Base-by-base conservation (phyloP, 2,113 vertebrate species). In the Hydropotes inermis region DNA sequence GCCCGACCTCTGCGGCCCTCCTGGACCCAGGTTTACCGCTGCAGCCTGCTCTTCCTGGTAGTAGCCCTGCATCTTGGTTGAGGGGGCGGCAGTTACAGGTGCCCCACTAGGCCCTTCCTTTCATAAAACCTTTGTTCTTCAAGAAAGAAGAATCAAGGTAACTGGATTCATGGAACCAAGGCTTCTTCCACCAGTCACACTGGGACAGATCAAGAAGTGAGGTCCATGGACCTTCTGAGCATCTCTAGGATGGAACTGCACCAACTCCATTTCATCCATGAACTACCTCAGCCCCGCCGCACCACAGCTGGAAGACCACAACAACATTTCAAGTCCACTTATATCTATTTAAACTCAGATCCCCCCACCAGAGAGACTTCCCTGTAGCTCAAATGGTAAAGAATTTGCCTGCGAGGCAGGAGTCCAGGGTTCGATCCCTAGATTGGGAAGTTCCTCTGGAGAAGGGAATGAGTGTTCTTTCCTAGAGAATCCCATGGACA, bases 21-120 rank as follows among this genome's bases (percentile, higher is more conserved):
- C 7, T 1, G 13, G 60, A 33, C 3, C 1, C 1, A 1, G 86
- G 30, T 0, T 3, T 5, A 4, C 0, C 1, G 4, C 12, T 10
- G 47, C 2, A 4, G 47, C 47, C 3, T 14, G 1, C 1, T 2
- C 3, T 7, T 2, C 3, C 19, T 4, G 28, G 47, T 4, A 7
- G 19, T 1, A 17, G 70, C 5, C 4, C 9, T 6, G 23, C 0
- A 0, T 1, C 30, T 27, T 14, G 9, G 55, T 6, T 27, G 39
- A 27, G 9, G 23, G 39, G 7, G 17, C 33, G 1, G 3, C 17
- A 10, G 28, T 17, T 4, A 0, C 39, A 16, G 8, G 11, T 21
- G 9, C 27, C 27, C 50, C 0, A 0, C 15, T 1, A 1, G 30
- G 45, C 3, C 89, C 12, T 27, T 43, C n/a, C 33, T 2, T 0